phyloP scores from a whole-genome alignment of 1,140 invertebrate species.

The Pogonomyrmex californicus region DNA sequence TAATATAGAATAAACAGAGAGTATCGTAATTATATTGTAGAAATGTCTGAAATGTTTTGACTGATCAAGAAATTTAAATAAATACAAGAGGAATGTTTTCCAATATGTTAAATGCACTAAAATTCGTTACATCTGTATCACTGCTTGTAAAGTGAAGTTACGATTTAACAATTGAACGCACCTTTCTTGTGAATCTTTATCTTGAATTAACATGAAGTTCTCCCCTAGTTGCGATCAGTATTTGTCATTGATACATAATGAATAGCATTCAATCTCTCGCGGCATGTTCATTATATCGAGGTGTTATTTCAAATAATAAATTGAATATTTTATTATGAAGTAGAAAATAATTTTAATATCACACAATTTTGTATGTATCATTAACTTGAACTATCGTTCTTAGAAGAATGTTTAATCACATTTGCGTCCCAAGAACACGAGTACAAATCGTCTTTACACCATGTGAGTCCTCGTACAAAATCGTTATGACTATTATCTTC shows the following conservation, averaged over 20 bases:
- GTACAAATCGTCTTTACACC: constrained; percentile 81
- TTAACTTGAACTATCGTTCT: neutral
- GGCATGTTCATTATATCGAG: constrained; percentile 27
- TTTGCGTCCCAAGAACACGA: constrained; percentile 84
- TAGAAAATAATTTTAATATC: neutral
- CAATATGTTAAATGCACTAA: neutral
- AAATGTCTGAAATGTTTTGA: neutral
- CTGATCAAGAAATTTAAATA: constrained; percentile 33
- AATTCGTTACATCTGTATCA: neutral
- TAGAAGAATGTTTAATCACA: constrained; percentile 74
- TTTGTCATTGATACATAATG: constrained; percentile 32
- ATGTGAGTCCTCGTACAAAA: constrained; percentile 82
- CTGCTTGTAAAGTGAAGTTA: neutral
- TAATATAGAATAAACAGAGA: constrained; percentile 42
- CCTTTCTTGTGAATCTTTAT: neutral
- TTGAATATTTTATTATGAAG: constrained; percentile 30
- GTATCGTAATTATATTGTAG: constrained; percentile 32
- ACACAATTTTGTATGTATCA: neutral
- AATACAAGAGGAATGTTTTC: constrained; percentile 15
- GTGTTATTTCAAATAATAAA: constrained; percentile 31
- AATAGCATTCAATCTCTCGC: neutral
- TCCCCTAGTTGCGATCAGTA: constrained; percentile 23
- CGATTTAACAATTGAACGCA: neutral
- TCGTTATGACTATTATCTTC: constrained; percentile 80
- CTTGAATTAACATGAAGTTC: constrained; percentile 1